Conservation (phyloP, 2,113 vertebrate species). For the Hemichromis elongatus region DNA sequence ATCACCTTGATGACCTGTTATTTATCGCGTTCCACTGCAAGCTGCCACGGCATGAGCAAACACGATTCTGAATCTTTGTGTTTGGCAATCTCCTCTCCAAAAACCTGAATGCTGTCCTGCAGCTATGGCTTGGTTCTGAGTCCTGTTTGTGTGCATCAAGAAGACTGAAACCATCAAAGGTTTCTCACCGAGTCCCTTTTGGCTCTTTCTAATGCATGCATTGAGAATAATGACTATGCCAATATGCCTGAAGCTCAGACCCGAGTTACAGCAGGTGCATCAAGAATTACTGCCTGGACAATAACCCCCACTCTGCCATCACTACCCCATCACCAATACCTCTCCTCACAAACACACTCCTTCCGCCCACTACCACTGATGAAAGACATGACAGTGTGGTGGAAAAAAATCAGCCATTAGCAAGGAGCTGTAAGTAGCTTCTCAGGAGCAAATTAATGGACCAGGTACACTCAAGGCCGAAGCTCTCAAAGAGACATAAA, state of each 20-base stretch:
- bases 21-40: conserved; percentile 4
- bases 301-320: neutral
- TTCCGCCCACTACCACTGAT: conserved; percentile 14
- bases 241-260: neutral
- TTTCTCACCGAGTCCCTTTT: neutral
- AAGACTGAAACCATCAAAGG: conserved; percentile 23
- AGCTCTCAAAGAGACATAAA: conserved; percentile 19
- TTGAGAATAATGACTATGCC: conserved; percentile 24
- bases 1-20: conserved; percentile 42
- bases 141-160: conserved; percentile 4
- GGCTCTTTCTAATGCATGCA: neutral
- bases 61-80: neutral
- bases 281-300: neutral
- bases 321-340: neutral
- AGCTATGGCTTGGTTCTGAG: neutral
- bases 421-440: conserved; percentile 2
- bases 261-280: neutral
- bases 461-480: neutral
- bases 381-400: conserved; percentile 8
- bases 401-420: conserved; percentile 25
- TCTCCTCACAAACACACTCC: neutral
- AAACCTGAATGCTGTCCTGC: neutral
- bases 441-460: conserved; percentile 30
- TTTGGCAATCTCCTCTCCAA: neutral
- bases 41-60: neutral